Base-by-base conservation (phyloP, 1,140 invertebrate genomes). In the Neodiprion virginianus region DNA sequence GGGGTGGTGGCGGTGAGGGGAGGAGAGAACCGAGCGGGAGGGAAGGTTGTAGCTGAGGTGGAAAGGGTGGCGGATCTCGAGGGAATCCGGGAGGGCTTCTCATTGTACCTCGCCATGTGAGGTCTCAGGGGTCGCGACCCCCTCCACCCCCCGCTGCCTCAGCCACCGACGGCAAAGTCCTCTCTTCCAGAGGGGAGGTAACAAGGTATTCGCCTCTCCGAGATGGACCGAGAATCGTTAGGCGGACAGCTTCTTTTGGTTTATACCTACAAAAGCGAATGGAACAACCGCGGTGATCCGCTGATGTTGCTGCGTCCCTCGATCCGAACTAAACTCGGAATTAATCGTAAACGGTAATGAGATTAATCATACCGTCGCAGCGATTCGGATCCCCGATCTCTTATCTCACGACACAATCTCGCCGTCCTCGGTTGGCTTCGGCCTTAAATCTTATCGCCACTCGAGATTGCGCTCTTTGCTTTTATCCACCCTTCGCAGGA, bases 81-180 rank as follows among this genome's bases (percentile, higher is more conserved):
- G 53, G 53, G 53, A 61, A 17, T 8, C 53, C 11, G 49, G 50
- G 21, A 28, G 48, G 75, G 48, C 72, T 75, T 67, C 74, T 83
- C 77, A 84, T 84, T 84, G 82, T 83, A 71, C 50, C 75, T 80
- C 83, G 69, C 81, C 77, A 81, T 81, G 82, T 84, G 83, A 79
- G 83, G 81, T 84, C 83, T 72, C 73, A 53, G 75, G 65, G 75
- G 72, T 75, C 69, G 28, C n/a, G 65, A 84, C 80, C 81, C 79
- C 82, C 83, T 72, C 82, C 76, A 75, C 79, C 75, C 77, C 79
- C 77, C 11, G 53, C 8, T 8, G 81, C 75, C 77, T 78, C 77
- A 61, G 53, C 53, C 53, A 61, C 53, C n/a, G 53, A 40, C 53
- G 53, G 53, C 53, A 12, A 53, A 8, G 53, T 61, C 28, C 28